Base-by-base conservation (phyloP, 2,888 invertebrate species). In the Drepana falcataria region DNA sequence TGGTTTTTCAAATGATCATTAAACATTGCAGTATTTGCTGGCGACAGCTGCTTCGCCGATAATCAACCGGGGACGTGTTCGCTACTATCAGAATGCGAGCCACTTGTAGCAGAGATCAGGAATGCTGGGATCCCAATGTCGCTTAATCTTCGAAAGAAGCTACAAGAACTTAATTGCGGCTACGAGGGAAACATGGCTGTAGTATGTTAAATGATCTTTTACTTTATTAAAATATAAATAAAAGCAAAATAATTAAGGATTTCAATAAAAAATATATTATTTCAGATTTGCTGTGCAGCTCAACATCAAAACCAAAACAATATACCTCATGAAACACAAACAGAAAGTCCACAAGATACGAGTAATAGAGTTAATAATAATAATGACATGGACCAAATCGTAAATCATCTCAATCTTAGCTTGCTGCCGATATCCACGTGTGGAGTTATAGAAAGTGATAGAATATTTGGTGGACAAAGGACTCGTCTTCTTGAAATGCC, bases 401-500 rank as follows among this genome's bases (percentile, higher is more conserved):
- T 63, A 9, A 64, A 65, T 35, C 83, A 83, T 58, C 76, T 64
- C 6, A 85, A 84, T 64, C 66, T 83, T 2, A 58, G 62, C 33
- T 68, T 87, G 35, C 66, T 91, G 35, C 83, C 90, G 2, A 73
- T 55, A 2, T 64, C 81, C 0, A 40, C 40, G 4, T 95, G 95
- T 69, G 95, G 95, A 0, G 77, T 78, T 0, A 72, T 92, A 4
- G 85, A 88, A 7, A 79, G 84, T 4, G 86, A 92, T 49, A 92
- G 93, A 65, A 93, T 96, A 51, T 83, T 92, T 35, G 92, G 93
- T 2, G 95, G 95, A 0, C 90, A 93, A 49, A 82, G 88, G 56
- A 93, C 95, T 0, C 78, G 77, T 0, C 73, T 95, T 3, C 92
- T 91, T 48, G 94, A 95, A 65, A 95, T 93, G 80, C 95, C 95